Evolutionary conservation across 2,797 vertebrate genomes (phyloP).

Genomic region (Buphagus erythrorhynchus): DNA sequence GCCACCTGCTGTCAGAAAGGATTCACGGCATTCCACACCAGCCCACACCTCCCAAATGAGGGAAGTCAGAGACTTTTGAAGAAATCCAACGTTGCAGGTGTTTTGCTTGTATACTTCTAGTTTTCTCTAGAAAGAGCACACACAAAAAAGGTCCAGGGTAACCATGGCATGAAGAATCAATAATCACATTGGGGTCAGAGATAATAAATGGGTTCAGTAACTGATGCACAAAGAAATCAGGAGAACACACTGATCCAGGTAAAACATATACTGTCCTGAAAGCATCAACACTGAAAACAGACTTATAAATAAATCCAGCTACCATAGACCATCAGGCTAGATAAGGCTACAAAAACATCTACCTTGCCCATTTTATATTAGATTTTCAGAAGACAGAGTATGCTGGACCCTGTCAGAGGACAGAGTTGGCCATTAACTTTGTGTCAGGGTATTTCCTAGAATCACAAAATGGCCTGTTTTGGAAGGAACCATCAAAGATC

Average conservation of each 20-base stretch:
- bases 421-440: not conserved
- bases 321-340: not conserved
- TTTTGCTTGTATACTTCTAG: not conserved
- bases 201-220: not conserved
- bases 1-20: conserved; percentile 41
- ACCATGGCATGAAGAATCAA: not conserved
- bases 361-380: not conserved
- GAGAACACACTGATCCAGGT: not conserved
- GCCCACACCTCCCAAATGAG: fast-evolving
- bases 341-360: not conserved
- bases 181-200: not conserved
- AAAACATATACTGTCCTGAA: not conserved
- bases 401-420: not conserved
- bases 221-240: not conserved
- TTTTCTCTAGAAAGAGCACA: not conserved
- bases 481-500: not conserved
- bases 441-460: not conserved
- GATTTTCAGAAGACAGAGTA: not conserved
- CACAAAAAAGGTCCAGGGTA: not conserved
- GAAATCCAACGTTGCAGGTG: not conserved
- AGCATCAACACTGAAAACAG: not conserved
- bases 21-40: not conserved
- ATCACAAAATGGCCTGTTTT: not conserved
- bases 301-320: not conserved
- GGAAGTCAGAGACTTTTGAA: fast-evolving